Evolutionary conservation across 1,140 invertebrate species (phyloP).

Genomic region (Thrips palmi): DNA sequence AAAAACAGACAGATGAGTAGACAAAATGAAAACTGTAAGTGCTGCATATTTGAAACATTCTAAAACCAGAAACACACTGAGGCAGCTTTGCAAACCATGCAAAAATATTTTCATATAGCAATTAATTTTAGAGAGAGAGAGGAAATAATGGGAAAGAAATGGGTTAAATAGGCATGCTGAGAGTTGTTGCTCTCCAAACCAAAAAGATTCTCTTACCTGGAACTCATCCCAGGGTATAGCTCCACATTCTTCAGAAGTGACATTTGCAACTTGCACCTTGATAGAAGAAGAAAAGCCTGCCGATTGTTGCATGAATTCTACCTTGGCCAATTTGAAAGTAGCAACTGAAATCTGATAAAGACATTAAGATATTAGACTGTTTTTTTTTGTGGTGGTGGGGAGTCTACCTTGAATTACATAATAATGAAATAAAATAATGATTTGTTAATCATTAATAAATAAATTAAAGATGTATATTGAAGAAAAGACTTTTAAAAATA

Average conservation of each 20-base stretch:
- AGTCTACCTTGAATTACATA: neutral
- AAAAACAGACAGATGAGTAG: too few relatives aligned
- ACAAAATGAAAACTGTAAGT: too few relatives aligned
- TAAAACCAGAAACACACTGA: too few relatives aligned
- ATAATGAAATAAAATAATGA: constrained; percentile 1
- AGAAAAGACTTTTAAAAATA: constrained; percentile 12
- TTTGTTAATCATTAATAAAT: neutral
- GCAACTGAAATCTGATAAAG: constrained; percentile 54
- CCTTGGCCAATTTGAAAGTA: constrained; percentile 61
- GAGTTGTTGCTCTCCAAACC: too few relatives aligned
- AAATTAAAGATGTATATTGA: neutral
- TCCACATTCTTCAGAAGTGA: constrained; percentile 60
- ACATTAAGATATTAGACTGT: constrained; percentile 5
- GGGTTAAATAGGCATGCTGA: too few relatives aligned
- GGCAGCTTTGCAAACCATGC: too few relatives aligned
- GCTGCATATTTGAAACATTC: too few relatives aligned
- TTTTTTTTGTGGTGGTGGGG: neutral
- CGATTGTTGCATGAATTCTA: constrained; percentile 67
- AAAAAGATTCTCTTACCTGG: constrained; percentile 44
- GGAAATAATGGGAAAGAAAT: too few relatives aligned
- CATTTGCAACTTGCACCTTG: constrained; percentile 54
- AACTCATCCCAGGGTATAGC: constrained; percentile 87
- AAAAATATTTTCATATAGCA: too few relatives aligned
- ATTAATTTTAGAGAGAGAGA: too few relatives aligned
- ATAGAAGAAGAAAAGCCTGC: constrained; percentile 49